Conservation (phyloP, 2,888 invertebrate species). For the Parnassius apollo region DNA sequence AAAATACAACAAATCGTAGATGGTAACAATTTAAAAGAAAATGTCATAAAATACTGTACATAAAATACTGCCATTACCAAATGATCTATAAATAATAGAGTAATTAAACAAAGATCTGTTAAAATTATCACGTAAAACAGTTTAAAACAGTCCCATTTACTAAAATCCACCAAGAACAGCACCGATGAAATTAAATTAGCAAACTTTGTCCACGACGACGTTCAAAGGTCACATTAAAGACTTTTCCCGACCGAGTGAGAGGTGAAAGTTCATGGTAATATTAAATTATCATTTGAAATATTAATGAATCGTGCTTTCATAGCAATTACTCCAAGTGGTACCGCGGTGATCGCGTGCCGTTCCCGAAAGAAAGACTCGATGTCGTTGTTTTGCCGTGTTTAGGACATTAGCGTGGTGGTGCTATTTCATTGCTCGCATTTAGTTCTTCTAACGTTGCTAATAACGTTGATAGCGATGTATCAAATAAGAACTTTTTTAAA, state of each 20-base stretch:
- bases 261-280: slow-evolving; percentile 69
- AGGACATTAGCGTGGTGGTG: slow-evolving; percentile 33
- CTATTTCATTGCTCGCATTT: slow-evolving; percentile 5
- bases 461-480: no score
- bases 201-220: slow-evolving; percentile 40
- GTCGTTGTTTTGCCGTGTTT: slow-evolving; percentile 36
- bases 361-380: slow-evolving; percentile 51
- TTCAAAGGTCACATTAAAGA: slow-evolving; percentile 55
- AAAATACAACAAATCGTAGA: no score
- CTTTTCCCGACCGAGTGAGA: slow-evolving; percentile 48
- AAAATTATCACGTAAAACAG: slow-evolving; percentile 14
- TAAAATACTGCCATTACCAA: background rate
- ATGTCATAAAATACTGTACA: background rate
- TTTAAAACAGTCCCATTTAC: slow-evolving; percentile 27
- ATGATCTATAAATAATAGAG: background rate
- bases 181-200: slow-evolving; percentile 38
- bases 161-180: slow-evolving; percentile 21
- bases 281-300: slow-evolving; percentile 65
- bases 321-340: slow-evolving; percentile 73
- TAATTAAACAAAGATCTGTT: background rate
- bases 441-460: background rate
- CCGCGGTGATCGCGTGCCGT: slow-evolving; percentile 59
- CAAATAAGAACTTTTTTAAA: no score
- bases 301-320: slow-evolving; percentile 54
- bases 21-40: background rate